Conservation (phyloP, 2,113 vertebrate species). For the Lepidothrix coronata region DNA sequence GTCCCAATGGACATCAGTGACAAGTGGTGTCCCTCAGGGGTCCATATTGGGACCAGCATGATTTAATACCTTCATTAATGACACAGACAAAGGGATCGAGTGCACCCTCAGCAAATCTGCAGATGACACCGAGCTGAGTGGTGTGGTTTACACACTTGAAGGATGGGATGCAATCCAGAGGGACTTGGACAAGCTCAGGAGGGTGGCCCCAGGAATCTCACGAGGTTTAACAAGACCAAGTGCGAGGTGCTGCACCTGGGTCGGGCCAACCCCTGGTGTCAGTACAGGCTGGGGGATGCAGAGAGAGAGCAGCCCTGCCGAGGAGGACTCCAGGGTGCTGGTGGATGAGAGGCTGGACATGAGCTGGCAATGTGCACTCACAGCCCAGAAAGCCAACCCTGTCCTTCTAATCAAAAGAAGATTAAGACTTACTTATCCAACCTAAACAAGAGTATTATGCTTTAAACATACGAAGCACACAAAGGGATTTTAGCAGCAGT, state of each 20-base stretch:
- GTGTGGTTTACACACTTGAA: not conserved
- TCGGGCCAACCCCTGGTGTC: too few relatives aligned
- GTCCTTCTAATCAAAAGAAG: not conserved
- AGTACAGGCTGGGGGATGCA: too few relatives aligned
- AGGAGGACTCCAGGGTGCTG: too few relatives aligned
- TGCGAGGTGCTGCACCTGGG: too few relatives aligned
- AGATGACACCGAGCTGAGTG: not conserved
- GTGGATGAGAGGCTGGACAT: too few relatives aligned
- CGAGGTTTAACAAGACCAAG: too few relatives aligned
- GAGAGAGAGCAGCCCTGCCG: too few relatives aligned
- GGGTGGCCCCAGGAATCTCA: too few relatives aligned
- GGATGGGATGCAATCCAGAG: too few relatives aligned
- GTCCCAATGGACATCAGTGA: not conserved
- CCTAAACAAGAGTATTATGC: not conserved
- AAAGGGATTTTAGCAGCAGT: not conserved
- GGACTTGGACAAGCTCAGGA: too few relatives aligned
- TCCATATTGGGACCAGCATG: not conserved
- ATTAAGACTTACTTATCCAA: not conserved
- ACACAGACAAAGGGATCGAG: not conserved
- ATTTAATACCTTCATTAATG: not conserved
- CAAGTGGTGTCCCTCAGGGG: not conserved
- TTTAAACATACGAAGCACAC: not conserved
- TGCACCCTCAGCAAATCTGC: not conserved
- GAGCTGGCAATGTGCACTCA: too few relatives aligned
- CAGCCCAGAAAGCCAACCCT: too few relatives aligned